These are phyloP conservation scores for Tortrix viridana DNA, from an alignment of 2,888 invertebrate species.

Conservation along the genomic window DNA sequence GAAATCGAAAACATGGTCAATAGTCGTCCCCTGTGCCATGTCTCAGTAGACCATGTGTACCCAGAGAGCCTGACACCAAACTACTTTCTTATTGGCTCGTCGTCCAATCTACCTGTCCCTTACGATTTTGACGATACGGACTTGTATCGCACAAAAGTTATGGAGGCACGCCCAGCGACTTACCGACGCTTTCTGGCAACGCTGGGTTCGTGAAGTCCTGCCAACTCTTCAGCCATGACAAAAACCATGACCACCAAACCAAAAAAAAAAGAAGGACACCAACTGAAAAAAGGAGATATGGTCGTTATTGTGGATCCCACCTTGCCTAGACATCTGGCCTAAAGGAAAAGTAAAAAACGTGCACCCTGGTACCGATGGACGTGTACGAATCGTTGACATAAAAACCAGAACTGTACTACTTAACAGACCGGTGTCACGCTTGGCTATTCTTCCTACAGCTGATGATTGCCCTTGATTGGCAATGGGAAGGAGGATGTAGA, in stretches of 20 bases:
- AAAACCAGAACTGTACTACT: slow-evolving; percentile 19
- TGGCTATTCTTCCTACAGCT: no score
- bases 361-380: slow-evolving; percentile 7
- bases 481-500: no score
- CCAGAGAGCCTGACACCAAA: slow-evolving; percentile 38
- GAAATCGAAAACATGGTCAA: not conserved
- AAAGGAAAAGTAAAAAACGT: not conserved
- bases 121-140: slow-evolving; percentile 4
- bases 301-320: slow-evolving; percentile 3
- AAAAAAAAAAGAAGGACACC: not conserved
- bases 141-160: not conserved
- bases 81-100: not conserved
- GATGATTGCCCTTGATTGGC: no score
- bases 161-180: slow-evolving; percentile 17
- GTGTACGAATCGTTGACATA: slow-evolving; percentile 28
- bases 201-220: slow-evolving; percentile 19
- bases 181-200: slow-evolving; percentile 12
- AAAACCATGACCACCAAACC: not conserved
- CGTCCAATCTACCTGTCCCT: not conserved
- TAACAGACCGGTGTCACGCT: slow-evolving; percentile 24
- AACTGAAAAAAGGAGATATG: slow-evolving; percentile 10
- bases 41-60: slow-evolving; percentile 39
- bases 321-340: slow-evolving; percentile 24
- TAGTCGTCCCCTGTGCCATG: slow-evolving; percentile 29
- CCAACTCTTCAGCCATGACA: not conserved